A percentile compares a stretch with the other conserved stretches of the same genome.
Conservation (phyloP, 2,888 invertebrate genomes). For the Orchesellides sinensis region DNA sequence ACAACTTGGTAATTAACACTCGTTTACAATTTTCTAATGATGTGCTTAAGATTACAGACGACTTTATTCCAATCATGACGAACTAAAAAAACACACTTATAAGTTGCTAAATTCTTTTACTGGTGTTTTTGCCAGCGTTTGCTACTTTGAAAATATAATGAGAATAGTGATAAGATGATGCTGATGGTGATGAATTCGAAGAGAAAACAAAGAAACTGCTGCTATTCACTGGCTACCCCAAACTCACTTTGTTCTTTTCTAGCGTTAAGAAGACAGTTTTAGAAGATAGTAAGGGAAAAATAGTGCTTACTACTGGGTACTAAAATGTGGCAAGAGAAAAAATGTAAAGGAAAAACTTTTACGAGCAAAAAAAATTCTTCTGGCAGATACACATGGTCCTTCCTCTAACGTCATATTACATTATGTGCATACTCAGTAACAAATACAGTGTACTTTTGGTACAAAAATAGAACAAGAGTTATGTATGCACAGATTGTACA, state of each 20-base stretch:
- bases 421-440: background rate
- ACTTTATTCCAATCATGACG: too few species aligned
- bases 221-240: background rate
- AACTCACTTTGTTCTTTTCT: background rate
- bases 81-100: too few species aligned
- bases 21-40: conserved; percentile 15
- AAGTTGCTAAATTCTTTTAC: too few species aligned
- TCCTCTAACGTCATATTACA: conserved; percentile 11
- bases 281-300: background rate
- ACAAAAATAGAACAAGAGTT: conserved; percentile 23
- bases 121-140: too few species aligned
- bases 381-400: conserved; percentile 59
- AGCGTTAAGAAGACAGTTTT: background rate
- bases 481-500: too few species aligned
- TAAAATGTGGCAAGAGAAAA: background rate
- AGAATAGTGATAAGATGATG: too few species aligned
- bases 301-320: background rate
- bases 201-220: too few species aligned
- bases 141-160: too few species aligned
- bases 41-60: too few species aligned
- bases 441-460: background rate
- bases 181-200: too few species aligned
- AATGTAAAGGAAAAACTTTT: conserved; percentile 28
- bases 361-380: conserved; percentile 46
- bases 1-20: conserved; percentile 24